Percentiles rank a stretch among this genome's conserved stretches.
Evolutionary conservation across 37 sponge, comb jelly and placozoan genomes (phyloP).

Genomic region (Geodia barretti): DNA sequence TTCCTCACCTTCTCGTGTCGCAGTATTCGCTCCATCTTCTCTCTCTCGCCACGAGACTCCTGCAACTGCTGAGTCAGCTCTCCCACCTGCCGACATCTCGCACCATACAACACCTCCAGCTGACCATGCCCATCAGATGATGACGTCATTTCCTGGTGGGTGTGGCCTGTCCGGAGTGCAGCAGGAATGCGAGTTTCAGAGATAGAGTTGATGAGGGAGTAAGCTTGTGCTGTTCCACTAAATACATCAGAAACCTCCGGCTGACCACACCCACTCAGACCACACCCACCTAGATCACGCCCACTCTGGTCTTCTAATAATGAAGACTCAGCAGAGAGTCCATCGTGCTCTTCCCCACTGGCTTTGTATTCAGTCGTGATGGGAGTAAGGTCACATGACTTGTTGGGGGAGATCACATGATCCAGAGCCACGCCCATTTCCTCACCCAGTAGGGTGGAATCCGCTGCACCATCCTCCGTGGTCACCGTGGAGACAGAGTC

Average conservation of each 20-base stretch:
- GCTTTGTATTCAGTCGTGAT: not conserved
- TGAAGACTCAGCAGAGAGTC: no score
- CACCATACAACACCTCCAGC: conserved; percentile 40
- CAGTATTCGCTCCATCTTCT: conserved; percentile 18
- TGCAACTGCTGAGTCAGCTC: conserved; percentile 30
- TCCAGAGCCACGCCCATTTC: not conserved
- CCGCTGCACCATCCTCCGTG: not conserved
- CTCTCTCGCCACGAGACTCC: conserved; percentile 2
- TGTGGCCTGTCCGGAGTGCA: not conserved
- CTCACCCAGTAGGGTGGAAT: not conserved
- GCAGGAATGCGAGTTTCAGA: not conserved
- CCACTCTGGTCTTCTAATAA: not conserved
- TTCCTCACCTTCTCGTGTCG: conserved; percentile 29
- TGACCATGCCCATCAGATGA: conserved; percentile 5
- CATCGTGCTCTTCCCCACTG: no score
- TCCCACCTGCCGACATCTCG: conserved; percentile 11
- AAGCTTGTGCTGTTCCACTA: conserved; percentile 6
- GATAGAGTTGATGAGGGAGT: not conserved
- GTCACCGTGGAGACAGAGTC: not conserved
- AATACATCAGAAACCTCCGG: conserved; percentile 7
- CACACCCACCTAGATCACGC: not conserved
- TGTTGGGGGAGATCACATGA: not conserved
- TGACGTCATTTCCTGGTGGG: not conserved
- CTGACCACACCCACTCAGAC: not conserved
- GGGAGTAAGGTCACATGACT: not conserved